Evolutionary conservation across 2,888 invertebrate species (phyloP), one percentile per base, ranked within the genome.

Genomic region (Diarsia mendica): DNA sequence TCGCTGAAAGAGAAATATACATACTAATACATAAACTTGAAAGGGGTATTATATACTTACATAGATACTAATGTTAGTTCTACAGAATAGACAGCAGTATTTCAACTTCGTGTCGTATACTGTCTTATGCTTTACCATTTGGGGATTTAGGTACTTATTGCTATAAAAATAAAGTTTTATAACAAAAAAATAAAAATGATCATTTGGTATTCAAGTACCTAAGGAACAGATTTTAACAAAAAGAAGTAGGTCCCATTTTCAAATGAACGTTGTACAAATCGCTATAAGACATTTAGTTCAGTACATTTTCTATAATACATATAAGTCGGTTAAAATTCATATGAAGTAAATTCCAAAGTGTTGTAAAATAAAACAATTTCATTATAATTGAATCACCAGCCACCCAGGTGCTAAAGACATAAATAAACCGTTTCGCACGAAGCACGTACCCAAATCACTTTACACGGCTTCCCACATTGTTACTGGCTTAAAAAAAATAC

Each of bases 1-100:
- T 87, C 39, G 94, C 93, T 93, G 94, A 86, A 94, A 94, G 87
- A 84, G 71, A 85, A 89, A 79, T 55, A 75, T 48, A 84, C 72
- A 84, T 61, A 82, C n/a, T 28, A 71, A 39, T 84, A 84, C 58
- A 84, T 83, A 85, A 64, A 77, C 64, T 72, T n/a, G n/a, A n/a
- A n/a, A n/a, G n/a, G 44, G 39, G 39, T 6, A 10, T 44, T n/a
- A 48, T 20, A 44, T 69, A 23, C 23, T 8, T 20, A 18, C 60
- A 28, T 46, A 39, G 2, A 20, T 39, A 15, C 3, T 53, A 23
- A 1, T 18, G 33, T 70, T 8, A 39, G 11, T 48, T 10, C n/a
- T 51, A 10, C 9, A 51, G 20, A n/a, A 51, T n/a, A 53, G 3
- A 11, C 53, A 53, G 51, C n/a, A 53, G 2, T n/a, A 20, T 51